These are phyloP conservation scores for Dolichopus griseipennis DNA, from an alignment of 2,888 invertebrate genomes.

Conservation along the genomic window DNA sequence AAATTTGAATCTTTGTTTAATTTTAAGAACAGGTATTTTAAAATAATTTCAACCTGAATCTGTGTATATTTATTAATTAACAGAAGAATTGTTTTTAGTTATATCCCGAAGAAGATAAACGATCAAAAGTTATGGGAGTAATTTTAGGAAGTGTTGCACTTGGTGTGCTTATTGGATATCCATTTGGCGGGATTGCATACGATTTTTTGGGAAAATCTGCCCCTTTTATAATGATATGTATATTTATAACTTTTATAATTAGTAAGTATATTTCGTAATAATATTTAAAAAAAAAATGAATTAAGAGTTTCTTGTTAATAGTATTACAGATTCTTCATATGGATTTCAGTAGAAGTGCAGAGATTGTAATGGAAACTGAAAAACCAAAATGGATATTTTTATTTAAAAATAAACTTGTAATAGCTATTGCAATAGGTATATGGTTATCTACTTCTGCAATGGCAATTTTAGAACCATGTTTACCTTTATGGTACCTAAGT, in stretches of 20 bases:
- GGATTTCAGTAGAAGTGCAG: constrained; percentile 37
- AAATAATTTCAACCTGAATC: neutral
- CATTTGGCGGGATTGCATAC: constrained; percentile 69
- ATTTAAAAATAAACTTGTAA: constrained; percentile 54
- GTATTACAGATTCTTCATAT: constrained; percentile 35
- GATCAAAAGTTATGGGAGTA: constrained; percentile 62
- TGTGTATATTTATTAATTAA: neutral
- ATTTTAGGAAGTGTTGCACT: constrained; percentile 72
- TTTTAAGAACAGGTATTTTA: too few relatives aligned
- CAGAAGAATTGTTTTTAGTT: constrained; percentile 24
- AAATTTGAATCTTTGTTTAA: neutral
- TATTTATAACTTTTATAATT: constrained; percentile 48
- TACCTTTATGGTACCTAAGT: constrained; percentile 66
- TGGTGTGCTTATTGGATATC: constrained; percentile 74
- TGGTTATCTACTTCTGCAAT: constrained; percentile 72
- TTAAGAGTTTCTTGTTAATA: constrained; percentile 16
- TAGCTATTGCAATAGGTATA: constrained; percentile 58
- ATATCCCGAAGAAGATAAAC: constrained; percentile 42
- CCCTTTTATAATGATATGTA: constrained; percentile 62
- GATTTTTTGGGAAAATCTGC: constrained; percentile 65
- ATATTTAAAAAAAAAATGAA: neutral
- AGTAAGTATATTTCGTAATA: constrained; percentile 34
- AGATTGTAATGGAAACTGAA: constrained; percentile 28
- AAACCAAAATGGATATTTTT: constrained; percentile 48
- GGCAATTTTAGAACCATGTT: constrained; percentile 72